Percentiles rank a stretch among this genome's conserved stretches.
Evolutionary conservation across 2,888 invertebrate genomes (phyloP).

Genomic region (Microdon myrmicae): DNA sequence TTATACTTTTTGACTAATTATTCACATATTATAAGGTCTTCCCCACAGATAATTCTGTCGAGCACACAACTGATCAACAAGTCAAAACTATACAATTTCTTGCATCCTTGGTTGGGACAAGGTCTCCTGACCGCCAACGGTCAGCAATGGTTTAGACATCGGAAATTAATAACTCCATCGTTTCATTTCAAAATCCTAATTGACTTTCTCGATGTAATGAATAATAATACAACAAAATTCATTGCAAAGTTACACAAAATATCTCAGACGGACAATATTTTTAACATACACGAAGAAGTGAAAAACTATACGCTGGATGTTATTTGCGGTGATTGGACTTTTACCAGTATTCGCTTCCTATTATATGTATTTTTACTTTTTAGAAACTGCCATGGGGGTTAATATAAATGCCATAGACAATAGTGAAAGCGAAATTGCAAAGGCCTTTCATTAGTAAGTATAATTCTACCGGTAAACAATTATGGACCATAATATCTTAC

Average conservation of each 20-base stretch:
- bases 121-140: constrained; percentile 67
- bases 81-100: constrained; percentile 64
- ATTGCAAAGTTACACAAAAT: constrained; percentile 53
- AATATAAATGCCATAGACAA: constrained; percentile 65
- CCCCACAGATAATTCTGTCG: constrained; percentile 58
- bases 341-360: background rate
- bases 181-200: constrained; percentile 66
- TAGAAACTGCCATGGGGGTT: constrained; percentile 72
- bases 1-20: too few species aligned
- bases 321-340: constrained; percentile 64
- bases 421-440: constrained; percentile 1
- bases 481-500: too few species aligned
- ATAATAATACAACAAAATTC: constrained; percentile 67
- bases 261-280: constrained; percentile 29
- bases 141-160: constrained; percentile 68
- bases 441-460: constrained; percentile 1
- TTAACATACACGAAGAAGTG: constrained; percentile 67
- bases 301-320: constrained; percentile 65
- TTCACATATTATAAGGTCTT: too few species aligned
- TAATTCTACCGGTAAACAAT: too few species aligned
- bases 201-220: constrained; percentile 63
- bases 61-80: constrained; percentile 68
- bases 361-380: background rate
- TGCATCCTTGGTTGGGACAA: constrained; percentile 68
- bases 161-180: constrained; percentile 68